Evolutionary conservation across 2,797 vertebrate genomes (phyloP).

Genomic region (Phalloptychus januarius): DNA sequence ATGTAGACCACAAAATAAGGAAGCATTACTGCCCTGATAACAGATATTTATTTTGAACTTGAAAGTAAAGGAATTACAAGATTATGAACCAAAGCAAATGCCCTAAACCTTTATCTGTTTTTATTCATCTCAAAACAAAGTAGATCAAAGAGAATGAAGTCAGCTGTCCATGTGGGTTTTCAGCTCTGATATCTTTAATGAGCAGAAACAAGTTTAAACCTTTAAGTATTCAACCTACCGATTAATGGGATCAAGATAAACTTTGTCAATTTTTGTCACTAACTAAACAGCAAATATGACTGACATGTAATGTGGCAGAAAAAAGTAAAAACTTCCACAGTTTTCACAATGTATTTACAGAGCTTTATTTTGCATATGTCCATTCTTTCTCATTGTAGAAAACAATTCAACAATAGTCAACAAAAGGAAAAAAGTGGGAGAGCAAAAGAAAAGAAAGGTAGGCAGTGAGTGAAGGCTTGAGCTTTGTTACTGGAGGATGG

Average conservation of each 20-base stretch:
- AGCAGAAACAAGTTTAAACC: neutral
- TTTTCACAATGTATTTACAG: neutral
- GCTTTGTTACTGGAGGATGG: constrained; percentile 64
- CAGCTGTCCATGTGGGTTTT: neutral
- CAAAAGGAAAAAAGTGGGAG: constrained; percentile 54
- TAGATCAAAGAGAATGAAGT: neutral
- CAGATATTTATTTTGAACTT: neutral
- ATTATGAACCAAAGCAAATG: neutral
- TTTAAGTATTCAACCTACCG: neutral
- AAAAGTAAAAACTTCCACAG: neutral
- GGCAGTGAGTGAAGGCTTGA: constrained; percentile 51
- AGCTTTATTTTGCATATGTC: constrained; percentile 4
- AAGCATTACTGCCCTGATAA: neutral
- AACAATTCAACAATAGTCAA: constrained; percentile 15
- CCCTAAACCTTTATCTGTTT: neutral
- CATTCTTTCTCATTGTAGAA: constrained; percentile 21
- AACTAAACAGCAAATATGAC: neutral
- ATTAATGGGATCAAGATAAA: neutral
- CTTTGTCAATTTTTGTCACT: neutral
- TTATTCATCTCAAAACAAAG: neutral
- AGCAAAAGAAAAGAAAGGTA: constrained; percentile 51
- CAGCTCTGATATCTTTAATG: neutral
- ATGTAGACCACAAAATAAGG: neutral
- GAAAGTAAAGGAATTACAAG: neutral
- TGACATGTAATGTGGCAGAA: neutral